Base-by-base conservation (phyloP, 2,113 vertebrate species). In the Acinonyx jubatus region DNA sequence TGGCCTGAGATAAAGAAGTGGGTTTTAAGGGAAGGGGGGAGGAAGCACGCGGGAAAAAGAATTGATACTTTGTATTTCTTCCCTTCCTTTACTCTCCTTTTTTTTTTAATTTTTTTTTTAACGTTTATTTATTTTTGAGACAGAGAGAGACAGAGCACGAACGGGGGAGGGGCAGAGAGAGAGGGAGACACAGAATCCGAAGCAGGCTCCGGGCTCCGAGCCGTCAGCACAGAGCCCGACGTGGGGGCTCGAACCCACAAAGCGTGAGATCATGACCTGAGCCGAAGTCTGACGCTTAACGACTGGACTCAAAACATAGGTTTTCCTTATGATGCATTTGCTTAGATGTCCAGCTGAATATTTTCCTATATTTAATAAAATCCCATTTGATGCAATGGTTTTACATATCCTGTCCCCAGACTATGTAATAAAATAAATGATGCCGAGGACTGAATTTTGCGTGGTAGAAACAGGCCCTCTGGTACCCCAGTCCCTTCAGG, bases 281-380 rank as follows among this genome's bases (percentile, higher is more conserved):
- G 45, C 45, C 45, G 7, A 45, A 45, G 45, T 45, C 45, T 45
- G 45, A 9, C 1, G 45, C 45, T 45, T 1, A 45, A 45, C 1
- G 45, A 9, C 45, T 45, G 25, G 74, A 91, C 48, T 66, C 33
- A 71, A 93, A 96, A 92, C 50, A 31, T 4, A 55, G 11, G n/a
- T 23, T 48, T 71, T 82, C 13, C 36, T 36, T 18, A 33, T 76
- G 55, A 4, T 50, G 33, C 38, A 73, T 96, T 96, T 97, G 69
- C 18, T 86, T 65, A 76, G 0, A n/a, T 36, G 27, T 11, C 63
- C 65, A 27, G 25, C 5, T 36, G 55, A 55, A 7, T 81, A 48
- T 91, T 95, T 94, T 74, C 95, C 33, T 29, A 8, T 65, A 36
- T 21, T 93, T 97, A 66, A 57, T 91, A 38, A 63, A 10, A 73